Base-by-base conservation (phyloP, 2,888 invertebrate species). In the Pinctada fucata region DNA sequence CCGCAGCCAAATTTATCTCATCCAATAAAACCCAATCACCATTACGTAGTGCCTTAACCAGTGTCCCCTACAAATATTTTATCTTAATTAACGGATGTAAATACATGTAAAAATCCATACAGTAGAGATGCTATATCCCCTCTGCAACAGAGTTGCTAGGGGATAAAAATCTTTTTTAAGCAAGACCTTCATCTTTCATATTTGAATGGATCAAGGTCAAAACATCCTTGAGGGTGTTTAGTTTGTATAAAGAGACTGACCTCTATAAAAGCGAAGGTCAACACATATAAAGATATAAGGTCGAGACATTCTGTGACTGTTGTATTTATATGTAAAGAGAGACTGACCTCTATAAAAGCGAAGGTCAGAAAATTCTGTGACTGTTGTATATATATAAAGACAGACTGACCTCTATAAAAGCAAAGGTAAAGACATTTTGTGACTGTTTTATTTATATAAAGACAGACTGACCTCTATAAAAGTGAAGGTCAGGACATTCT, bases 1-100 rank as follows among this genome's bases (percentile, higher is more conserved):
- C 96, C 47, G 97, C 96, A 0, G 99, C 99, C 87, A 99, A 94
- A 94, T 99, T 99, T 75, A 99, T 99, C 94, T 99, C 99, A 91
- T 99, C 99, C 74, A 99, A 93, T 66, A 99, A 93, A 47, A 99
- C 96, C 99, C 99, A 99, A 87, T 97, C 94, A 0, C 99, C 99
- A 88, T 87, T 83, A 91, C 95, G 95, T 89, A 99, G 94, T 2
- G 99, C 99, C 92, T 96, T 92, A 13, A 99, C 96, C 83, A 99
- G 94, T 78, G 97, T 96, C 1, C 99, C 99, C 92, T 94, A 79
- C 31, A 87, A 82, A 63, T 10, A 75, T 50, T 31, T 31, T 31
- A 31, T 31, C 31, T 31, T 31, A 31, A 31, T 31, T 31, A 31
- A 1, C 31, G 31, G 31, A 31, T 31, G 31, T 31, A 31, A 31